Conservation (phyloP, 2,797 vertebrate genomes). For the Clarias laeviceps region DNA sequence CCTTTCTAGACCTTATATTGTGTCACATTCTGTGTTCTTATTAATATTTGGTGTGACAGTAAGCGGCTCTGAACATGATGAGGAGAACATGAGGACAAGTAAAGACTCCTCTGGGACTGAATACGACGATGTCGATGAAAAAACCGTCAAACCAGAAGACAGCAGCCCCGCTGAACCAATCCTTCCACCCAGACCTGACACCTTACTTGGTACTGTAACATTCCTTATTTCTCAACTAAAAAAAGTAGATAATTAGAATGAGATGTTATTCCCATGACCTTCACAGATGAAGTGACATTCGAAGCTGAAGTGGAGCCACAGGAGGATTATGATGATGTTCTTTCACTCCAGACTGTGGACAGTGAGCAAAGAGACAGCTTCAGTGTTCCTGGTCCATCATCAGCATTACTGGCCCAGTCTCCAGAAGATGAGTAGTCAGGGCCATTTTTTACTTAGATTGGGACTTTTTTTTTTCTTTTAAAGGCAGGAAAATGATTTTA, state of each 20-base stretch:
- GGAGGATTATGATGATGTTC: conserved; percentile 69
- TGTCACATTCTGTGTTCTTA: background rate
- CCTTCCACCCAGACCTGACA: background rate
- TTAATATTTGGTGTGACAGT: background rate
- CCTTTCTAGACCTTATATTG: background rate
- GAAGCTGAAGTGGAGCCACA: conserved; percentile 59
- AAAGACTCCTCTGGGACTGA: conserved; percentile 51
- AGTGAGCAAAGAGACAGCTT: background rate
- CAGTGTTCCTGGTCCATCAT: background rate
- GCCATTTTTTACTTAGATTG: background rate
- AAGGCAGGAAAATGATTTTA: background rate
- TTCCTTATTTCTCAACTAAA: background rate
- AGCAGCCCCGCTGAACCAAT: background rate
- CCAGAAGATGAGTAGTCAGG: conserved; percentile 58
- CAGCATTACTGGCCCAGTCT: conserved; percentile 30
- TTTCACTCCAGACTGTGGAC: conserved; percentile 18
- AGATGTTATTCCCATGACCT: background rate
- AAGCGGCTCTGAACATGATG: conserved; percentile 2
- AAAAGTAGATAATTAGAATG: background rate
- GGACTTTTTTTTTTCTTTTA: background rate
- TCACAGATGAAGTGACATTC: conserved; percentile 55
- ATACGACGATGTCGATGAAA: conserved; percentile 67
- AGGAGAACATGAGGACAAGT: conserved; percentile 16
- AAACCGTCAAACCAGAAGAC: background rate
- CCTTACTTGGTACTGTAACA: conserved; percentile 27